Percentiles rank a stretch among this genome's conserved stretches.
Evolutionary conservation across 2,888 invertebrate species (phyloP).

Genomic region (Harpalus rufipes): DNA sequence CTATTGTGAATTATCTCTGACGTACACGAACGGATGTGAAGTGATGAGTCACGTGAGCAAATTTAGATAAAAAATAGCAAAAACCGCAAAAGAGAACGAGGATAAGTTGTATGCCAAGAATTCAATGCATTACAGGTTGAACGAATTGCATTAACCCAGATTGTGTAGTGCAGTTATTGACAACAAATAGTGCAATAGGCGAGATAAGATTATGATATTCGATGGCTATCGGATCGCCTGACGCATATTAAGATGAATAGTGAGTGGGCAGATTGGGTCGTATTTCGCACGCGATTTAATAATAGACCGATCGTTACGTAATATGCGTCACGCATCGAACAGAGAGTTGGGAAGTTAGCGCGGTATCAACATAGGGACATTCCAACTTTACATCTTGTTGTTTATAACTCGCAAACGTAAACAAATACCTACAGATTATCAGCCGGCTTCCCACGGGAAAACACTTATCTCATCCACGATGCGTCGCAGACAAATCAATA

Average conservation of each 20-base stretch:
- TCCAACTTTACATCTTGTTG: not conserved
- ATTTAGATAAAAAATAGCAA: constrained; percentile 2
- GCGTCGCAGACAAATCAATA: constrained; percentile 47
- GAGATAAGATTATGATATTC: constrained; percentile 21
- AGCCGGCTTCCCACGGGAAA: constrained; percentile 26
- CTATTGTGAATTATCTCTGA: not conserved
- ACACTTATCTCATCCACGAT: constrained; percentile 25
- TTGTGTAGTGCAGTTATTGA: constrained; percentile 21
- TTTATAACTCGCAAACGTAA: constrained; percentile 21
- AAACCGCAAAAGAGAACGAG: constrained; percentile 12
- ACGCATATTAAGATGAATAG: constrained; percentile 45
- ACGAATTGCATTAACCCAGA: constrained; percentile 8
- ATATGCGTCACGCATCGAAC: constrained; percentile 46
- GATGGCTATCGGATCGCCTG: constrained; percentile 15
- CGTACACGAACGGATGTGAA: not conserved
- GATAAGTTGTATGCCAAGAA: not conserved
- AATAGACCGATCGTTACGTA: constrained; percentile 62
- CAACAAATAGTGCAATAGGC: not conserved
- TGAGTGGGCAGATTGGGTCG: constrained; percentile 38
- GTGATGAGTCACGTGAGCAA: not conserved
- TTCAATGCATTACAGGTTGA: not conserved
- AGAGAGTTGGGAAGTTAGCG: not conserved
- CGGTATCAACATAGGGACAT: not conserved
- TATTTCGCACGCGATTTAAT: constrained; percentile 56
- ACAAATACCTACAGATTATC: constrained; percentile 52